Evolutionary conservation across 1,140 invertebrate genomes (phyloP).

Genomic region (Drosophila asahinai): DNA sequence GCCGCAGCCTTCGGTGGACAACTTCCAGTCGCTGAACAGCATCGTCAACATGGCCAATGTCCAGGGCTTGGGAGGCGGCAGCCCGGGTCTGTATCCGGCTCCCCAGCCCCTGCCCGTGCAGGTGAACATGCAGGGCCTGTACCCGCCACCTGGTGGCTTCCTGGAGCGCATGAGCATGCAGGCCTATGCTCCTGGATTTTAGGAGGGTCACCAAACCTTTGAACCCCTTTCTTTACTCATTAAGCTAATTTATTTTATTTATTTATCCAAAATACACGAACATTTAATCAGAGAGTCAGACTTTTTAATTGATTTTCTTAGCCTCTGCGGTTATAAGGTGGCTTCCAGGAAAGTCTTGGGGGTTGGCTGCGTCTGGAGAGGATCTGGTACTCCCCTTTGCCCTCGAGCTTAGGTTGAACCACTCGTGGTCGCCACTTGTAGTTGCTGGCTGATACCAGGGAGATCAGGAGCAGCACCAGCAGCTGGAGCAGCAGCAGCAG

Average conservation of each 20-base stretch:
- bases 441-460: background rate
- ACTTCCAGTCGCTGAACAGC: conserved; percentile 51
- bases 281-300: conserved; percentile 24
- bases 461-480: conserved; percentile 10
- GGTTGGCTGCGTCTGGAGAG: conserved; percentile 24
- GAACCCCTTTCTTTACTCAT: background rate
- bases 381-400: conserved; percentile 57
- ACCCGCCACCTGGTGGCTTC: conserved; percentile 27
- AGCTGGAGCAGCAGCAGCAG: conserved; percentile 19
- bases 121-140: conserved; percentile 29
- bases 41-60: conserved; percentile 62
- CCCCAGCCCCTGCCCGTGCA: conserved; percentile 16
- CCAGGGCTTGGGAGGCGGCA: conserved; percentile 41
- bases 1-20: conserved; percentile 51
- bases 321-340: conserved; percentile 31
- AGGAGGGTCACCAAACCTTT: background rate
- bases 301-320: conserved; percentile 11
- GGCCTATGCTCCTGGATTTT: conserved; percentile 53
- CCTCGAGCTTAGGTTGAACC: conserved; percentile 24
- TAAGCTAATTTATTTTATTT: conserved; percentile 74
- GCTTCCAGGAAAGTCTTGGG: background rate
- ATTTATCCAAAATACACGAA: conserved; percentile 61
- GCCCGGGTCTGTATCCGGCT: conserved; percentile 29
- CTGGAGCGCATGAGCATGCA: conserved; percentile 59
- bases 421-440: conserved; percentile 38